Percentiles rank a stretch among this genome's conserved stretches.
phyloP scores from a whole-genome alignment of 2,797 vertebrate genomes.

The Gephyroberyx darwinii region DNA sequence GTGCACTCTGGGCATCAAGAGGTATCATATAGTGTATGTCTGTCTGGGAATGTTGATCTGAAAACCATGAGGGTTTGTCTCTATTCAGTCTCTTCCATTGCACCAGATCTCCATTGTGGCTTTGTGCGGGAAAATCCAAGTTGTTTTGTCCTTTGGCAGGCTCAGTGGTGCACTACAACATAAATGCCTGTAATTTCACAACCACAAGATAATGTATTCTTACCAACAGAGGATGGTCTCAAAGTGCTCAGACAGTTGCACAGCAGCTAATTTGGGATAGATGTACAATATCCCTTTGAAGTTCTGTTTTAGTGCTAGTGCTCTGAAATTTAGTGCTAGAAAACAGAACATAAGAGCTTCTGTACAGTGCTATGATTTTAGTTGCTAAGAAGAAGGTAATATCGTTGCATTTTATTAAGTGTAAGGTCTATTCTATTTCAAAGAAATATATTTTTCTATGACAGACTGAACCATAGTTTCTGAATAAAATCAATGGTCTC shows the following conservation, averaged over 20 bases:
- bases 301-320: constrained; percentile 58
- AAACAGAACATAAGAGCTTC: constrained; percentile 53
- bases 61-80: constrained; percentile 66
- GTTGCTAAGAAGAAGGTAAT: constrained; percentile 59
- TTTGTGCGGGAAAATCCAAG: constrained; percentile 39
- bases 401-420: constrained; percentile 65
- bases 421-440: constrained; percentile 43
- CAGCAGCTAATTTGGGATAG: constrained; percentile 73
- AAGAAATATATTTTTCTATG: constrained; percentile 27
- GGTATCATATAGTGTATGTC: constrained; percentile 45
- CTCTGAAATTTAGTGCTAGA: constrained; percentile 42
- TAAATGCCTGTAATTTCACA: constrained; percentile 69
- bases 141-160: constrained; percentile 56
- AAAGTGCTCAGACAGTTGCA: constrained; percentile 67
- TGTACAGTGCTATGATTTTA: constrained; percentile 48
- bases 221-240: constrained; percentile 69
- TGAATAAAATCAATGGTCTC: constrained; percentile 14
- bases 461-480: constrained; percentile 5
- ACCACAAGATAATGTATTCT: constrained; percentile 73
- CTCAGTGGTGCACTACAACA: constrained; percentile 54
- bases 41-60: constrained; percentile 75
- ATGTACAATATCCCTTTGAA: constrained; percentile 74
- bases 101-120: constrained; percentile 54
- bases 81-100: constrained; percentile 35
- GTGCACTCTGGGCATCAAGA: constrained; percentile 55